Percentiles rank a stretch among this genome's conserved stretches.
phyloP scores from a whole-genome alignment of 2,888 invertebrate species.

The Chalcis sispes region DNA sequence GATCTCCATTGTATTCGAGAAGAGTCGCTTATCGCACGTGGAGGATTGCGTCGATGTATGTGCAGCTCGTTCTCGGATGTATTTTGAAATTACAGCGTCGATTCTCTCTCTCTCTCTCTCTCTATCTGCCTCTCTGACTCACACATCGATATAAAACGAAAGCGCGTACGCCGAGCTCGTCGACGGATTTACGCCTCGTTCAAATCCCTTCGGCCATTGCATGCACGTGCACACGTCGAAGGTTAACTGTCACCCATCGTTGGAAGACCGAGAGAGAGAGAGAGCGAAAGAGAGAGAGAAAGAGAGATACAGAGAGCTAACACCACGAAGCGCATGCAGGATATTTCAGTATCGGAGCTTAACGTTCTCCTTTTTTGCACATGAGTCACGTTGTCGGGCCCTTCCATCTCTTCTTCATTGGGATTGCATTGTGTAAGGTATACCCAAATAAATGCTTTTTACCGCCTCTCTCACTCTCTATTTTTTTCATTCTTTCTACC shows the following conservation, averaged over 20 bases:
- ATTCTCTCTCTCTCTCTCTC: conserved; percentile 14
- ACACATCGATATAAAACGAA: neutral
- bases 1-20: conserved; percentile 54
- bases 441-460: conserved; percentile 7
- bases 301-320: too few species aligned
- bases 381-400: conserved; percentile 30
- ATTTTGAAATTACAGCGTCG: conserved; percentile 29
- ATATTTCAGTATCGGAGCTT: conserved; percentile 40
- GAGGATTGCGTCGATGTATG: neutral
- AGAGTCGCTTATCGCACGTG: conserved; percentile 53
- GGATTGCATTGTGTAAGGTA: conserved; percentile 30
- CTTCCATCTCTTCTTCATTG: conserved; percentile 40
- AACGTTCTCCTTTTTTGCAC: conserved; percentile 18
- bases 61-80: conserved; percentile 12
- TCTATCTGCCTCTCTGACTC: neutral
- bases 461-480: neutral
- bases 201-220: conserved; percentile 12
- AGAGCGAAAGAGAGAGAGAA: too few species aligned
- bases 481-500: too few species aligned
- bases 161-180: conserved; percentile 7
- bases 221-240: conserved; percentile 37
- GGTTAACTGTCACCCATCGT: conserved; percentile 36
- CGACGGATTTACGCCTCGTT: conserved; percentile 43
- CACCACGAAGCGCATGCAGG: conserved; percentile 45
- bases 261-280: too few species aligned